phyloP scores from a whole-genome alignment of 2,113 vertebrate species.

The Coregonus clupeaformis region DNA sequence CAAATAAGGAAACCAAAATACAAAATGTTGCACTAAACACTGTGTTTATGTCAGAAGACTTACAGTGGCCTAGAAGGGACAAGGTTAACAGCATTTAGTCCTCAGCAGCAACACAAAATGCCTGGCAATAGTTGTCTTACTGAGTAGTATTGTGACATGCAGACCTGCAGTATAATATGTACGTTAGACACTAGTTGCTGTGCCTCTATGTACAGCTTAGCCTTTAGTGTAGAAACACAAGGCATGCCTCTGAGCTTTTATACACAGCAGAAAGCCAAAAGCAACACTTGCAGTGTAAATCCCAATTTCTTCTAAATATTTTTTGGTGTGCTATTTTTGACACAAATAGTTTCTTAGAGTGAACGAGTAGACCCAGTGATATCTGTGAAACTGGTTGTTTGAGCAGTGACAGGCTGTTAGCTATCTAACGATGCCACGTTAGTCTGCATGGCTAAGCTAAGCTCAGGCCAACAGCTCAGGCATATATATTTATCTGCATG shows the following conservation, averaged over 20 bases:
- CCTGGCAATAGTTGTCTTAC: conserved; percentile 26
- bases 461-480: not conserved
- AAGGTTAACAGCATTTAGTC: conserved; percentile 7
- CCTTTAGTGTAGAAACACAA: conserved; percentile 22
- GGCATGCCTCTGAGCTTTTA: conserved; percentile 47
- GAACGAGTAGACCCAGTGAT: conserved; percentile 15
- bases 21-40: conserved; percentile 47
- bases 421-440: conserved; percentile 29
- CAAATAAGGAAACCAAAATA: not conserved
- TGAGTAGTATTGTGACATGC: not conserved
- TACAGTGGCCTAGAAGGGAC: not conserved
- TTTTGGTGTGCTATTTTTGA: conserved; percentile 42
- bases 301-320: conserved; percentile 21
- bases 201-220: conserved; percentile 30
- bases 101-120: conserved; percentile 41
- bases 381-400: conserved; percentile 5
- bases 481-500: not conserved
- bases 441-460: conserved; percentile 8
- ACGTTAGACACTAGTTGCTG: conserved; percentile 16
- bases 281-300: conserved; percentile 15
- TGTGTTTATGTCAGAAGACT: not conserved
- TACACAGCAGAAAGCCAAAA: conserved; percentile 8
- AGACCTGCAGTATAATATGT: not conserved
- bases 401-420: conserved; percentile 9
- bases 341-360: conserved; percentile 51